Conservation (phyloP, 64 coral and sea anemone species). For the Platygyra sinensis region DNA sequence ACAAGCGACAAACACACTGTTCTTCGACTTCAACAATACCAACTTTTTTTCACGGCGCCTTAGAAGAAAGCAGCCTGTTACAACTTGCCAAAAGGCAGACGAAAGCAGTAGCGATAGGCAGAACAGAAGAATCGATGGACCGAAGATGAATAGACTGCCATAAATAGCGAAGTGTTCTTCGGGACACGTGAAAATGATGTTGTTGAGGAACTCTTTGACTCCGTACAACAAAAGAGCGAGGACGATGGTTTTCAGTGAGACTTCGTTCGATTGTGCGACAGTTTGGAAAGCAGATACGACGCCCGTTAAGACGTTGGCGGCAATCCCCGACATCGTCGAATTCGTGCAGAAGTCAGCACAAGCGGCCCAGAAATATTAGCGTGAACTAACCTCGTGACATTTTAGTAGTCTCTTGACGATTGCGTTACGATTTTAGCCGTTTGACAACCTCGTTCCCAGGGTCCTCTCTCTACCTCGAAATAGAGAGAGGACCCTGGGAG, state of each 20-base stretch:
- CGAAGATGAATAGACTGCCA: slow-evolving; percentile 64
- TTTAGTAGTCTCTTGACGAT: no score
- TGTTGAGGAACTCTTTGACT: slow-evolving; percentile 63
- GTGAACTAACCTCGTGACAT: no score
- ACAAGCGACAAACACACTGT: slow-evolving; percentile 61
- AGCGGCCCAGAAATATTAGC: no score
- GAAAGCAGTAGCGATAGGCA: slow-evolving; percentile 61
- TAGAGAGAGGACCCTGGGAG: no score
- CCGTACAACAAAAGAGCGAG: slow-evolving; percentile 48
- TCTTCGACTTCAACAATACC: slow-evolving; percentile 57
- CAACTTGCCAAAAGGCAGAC: slow-evolving; percentile 56
- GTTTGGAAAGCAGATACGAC: not conserved
- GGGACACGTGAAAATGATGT: slow-evolving; percentile 65
- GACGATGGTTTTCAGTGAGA: slow-evolving; percentile 50
- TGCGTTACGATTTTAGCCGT: no score
- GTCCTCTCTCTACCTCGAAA: no score
- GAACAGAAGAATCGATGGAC: slow-evolving; percentile 56
- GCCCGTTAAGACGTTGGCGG: not conserved
- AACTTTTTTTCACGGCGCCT: slow-evolving; percentile 33
- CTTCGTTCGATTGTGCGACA: slow-evolving; percentile 19
- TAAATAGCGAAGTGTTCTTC: slow-evolving; percentile 54
- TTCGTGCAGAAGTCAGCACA: no score
- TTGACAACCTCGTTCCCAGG: no score
- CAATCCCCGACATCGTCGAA: not conserved
- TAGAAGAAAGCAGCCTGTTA: slow-evolving; percentile 60